Conservation (phyloP, 2,888 invertebrate species). For the Erynnis tages region DNA sequence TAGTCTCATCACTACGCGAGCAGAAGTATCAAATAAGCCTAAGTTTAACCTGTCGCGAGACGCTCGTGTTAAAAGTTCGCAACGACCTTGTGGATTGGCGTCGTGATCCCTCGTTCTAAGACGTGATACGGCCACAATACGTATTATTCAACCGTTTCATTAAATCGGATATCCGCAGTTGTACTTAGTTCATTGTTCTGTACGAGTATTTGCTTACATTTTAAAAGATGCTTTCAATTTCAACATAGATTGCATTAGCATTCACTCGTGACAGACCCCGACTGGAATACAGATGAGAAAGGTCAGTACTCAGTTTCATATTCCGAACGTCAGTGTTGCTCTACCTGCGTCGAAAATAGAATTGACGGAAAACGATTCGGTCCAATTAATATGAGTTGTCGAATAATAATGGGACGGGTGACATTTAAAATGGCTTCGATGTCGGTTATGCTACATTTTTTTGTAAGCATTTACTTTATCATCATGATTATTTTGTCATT, state of each 20-base stretch:
- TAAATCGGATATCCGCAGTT: constrained; percentile 57
- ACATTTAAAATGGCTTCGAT: constrained; percentile 33
- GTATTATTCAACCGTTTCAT: constrained; percentile 41
- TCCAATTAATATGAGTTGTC: constrained; percentile 19
- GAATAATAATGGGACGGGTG: constrained; percentile 36
- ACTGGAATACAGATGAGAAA: constrained; percentile 46
- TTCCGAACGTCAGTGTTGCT: constrained; percentile 25
- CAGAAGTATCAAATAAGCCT: too few relatives aligned
- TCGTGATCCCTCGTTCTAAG: constrained; percentile 31
- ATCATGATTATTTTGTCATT: too few relatives aligned
- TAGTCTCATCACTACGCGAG: too few relatives aligned
- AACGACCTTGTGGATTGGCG: constrained; percentile 50
- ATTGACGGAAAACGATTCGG: constrained; percentile 15
- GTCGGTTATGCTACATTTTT: too few relatives aligned
- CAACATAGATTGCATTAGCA: constrained; percentile 43
- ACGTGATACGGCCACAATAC: constrained; percentile 11
- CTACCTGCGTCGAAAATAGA: constrained; percentile 7
- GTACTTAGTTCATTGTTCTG: too few relatives aligned
- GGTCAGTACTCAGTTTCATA: constrained; percentile 44
- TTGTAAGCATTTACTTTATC: too few relatives aligned
- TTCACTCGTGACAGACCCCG: constrained; percentile 40
- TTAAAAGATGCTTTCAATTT: constrained; percentile 51
- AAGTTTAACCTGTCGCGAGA: too few relatives aligned
- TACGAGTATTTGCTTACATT: neutral
- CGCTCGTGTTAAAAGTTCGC: constrained; percentile 32